Conservation (phyloP, 2,797 vertebrate genomes). For the Amblyraja radiata region DNA sequence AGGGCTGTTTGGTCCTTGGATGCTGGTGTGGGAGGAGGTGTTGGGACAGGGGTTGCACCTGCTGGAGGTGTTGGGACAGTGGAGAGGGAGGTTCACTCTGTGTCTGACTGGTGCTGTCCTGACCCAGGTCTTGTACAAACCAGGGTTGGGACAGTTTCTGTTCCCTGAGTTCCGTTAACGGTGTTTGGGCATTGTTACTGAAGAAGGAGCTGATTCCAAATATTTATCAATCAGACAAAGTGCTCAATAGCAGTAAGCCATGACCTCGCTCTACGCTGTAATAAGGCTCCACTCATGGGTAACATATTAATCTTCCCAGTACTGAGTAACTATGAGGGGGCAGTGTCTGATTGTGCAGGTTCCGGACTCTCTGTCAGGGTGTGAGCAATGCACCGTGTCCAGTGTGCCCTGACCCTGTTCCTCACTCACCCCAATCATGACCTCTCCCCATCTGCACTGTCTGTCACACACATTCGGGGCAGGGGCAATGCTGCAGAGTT, state of each 20-base stretch:
- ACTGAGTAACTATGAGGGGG: not conserved
- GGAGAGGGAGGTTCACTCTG: not conserved
- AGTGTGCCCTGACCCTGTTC: too few relatives aligned
- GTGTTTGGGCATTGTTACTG: too few relatives aligned
- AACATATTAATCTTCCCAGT: not conserved
- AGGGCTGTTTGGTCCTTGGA: too few relatives aligned
- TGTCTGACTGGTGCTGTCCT: not conserved
- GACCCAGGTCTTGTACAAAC: too few relatives aligned
- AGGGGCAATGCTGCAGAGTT: too few relatives aligned
- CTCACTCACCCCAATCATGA: not conserved
- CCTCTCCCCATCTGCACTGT: not conserved
- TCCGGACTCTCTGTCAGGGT: not conserved
- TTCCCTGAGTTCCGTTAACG: too few relatives aligned
- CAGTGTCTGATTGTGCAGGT: not conserved
- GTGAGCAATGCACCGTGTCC: too few relatives aligned
- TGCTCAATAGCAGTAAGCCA: too few relatives aligned
- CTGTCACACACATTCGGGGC: too few relatives aligned
- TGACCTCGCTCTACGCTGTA: not conserved
- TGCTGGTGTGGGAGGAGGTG: not conserved
- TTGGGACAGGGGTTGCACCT: too few relatives aligned
- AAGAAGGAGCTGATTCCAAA: too few relatives aligned
- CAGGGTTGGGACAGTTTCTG: not conserved
- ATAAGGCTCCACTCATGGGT: not conserved
- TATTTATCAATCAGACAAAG: not conserved
- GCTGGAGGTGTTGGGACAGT: not conserved